A percentile compares a stretch with the other conserved stretches of the same genome.
phyloP scores from a whole-genome alignment of 2,888 invertebrate genomes.

The Platycheirus rosarum region DNA sequence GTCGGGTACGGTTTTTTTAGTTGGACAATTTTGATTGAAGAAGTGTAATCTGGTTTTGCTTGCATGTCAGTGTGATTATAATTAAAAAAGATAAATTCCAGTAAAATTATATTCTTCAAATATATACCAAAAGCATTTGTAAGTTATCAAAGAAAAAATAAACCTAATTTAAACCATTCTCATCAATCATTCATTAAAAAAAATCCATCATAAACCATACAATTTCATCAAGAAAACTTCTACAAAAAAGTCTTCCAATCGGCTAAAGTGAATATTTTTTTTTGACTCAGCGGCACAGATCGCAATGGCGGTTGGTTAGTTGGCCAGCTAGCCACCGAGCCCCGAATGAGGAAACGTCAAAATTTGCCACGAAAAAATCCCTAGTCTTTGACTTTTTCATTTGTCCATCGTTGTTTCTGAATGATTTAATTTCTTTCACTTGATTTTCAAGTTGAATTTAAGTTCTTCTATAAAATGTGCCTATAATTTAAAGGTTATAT shows the following conservation, averaged over 20 bases:
- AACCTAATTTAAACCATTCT: constrained; percentile 1
- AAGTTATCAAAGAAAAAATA: constrained; percentile 46
- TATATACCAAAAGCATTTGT: constrained; percentile 62
- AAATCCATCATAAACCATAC: constrained; percentile 7
- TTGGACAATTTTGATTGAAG: constrained; percentile 73
- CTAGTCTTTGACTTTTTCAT: constrained; percentile 48
- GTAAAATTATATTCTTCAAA: constrained; percentile 61
- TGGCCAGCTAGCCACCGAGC: constrained; percentile 46
- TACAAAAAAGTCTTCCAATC: constrained; percentile 43
- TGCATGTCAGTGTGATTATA: constrained; percentile 71
- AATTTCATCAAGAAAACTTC: constrained; percentile 31
- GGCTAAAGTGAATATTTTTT: constrained; percentile 45
- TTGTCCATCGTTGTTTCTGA: constrained; percentile 47
- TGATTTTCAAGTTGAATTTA: constrained; percentile 16
- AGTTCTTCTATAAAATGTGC: constrained; percentile 7
- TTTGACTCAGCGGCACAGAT: constrained; percentile 59
- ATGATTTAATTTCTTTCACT: constrained; percentile 26
- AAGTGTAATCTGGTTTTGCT: constrained; percentile 70
- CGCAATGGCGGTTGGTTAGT: constrained; percentile 70
- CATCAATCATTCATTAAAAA: constrained; percentile 13
- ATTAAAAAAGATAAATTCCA: constrained; percentile 57
- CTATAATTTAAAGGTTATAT: constrained; percentile 11
- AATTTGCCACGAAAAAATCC: constrained; percentile 66
- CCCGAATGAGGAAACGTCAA: constrained; percentile 65
- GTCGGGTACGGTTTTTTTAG: constrained; percentile 61